Evolutionary conservation across 2,113 vertebrate genomes (phyloP).

Genomic region (Anoura caudifer): DNA sequence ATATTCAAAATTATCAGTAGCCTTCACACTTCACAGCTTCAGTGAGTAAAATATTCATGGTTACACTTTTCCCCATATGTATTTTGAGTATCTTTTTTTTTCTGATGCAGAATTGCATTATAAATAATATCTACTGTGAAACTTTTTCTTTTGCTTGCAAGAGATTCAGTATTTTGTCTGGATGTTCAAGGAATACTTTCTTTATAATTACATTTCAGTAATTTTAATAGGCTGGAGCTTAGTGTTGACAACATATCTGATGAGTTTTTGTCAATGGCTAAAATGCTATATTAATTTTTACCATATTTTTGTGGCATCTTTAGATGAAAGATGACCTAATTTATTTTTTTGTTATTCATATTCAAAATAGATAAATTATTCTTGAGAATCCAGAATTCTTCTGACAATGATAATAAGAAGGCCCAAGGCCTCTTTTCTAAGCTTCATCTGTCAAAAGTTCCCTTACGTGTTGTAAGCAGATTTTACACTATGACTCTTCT

Average conservation of each 20-base stretch:
- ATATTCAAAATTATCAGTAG: neutral
- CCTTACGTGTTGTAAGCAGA: neutral
- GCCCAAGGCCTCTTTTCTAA: neutral
- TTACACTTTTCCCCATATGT: neutral
- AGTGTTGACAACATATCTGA: neutral
- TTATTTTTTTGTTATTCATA: neutral
- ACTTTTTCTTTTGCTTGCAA: neutral
- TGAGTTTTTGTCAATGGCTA: neutral
- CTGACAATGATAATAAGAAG: neutral
- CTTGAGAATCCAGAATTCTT: neutral
- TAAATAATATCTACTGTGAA: neutral
- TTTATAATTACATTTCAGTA: neutral
- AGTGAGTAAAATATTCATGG: neutral
- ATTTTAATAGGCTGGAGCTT: neutral
- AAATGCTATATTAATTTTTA: neutral
- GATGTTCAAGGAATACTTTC: neutral
- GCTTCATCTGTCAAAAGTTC: neutral
- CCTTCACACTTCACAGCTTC: neutral
- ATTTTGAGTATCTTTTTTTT: neutral
- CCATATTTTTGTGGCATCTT: neutral
- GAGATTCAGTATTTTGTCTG: neutral
- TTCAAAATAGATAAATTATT: neutral
- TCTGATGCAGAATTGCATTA: neutral
- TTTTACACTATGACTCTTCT: neutral
- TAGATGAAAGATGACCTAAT: neutral